A percentile compares a stretch with the other conserved stretches of the same genome.
Conservation (phyloP, 2,797 vertebrate species). For the Eremophila alpestris region DNA sequence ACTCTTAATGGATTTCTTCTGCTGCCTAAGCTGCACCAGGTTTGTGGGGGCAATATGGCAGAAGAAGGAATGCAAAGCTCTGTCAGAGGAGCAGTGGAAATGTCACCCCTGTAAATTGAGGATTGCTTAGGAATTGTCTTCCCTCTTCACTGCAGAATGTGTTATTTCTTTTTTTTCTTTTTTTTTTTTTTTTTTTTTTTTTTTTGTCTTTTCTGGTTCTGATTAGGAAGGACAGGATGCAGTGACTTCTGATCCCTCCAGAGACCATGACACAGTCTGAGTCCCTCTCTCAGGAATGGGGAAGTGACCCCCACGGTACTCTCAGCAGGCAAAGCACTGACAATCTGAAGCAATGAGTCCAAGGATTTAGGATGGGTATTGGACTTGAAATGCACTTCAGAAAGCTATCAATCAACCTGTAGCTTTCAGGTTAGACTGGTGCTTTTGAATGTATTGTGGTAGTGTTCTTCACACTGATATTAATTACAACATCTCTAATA, state of each 20-base stretch:
- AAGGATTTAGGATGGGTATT: not conserved
- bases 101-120: not conserved
- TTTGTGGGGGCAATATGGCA: not conserved
- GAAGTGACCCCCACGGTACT: not conserved
- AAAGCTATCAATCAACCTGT: not conserved
- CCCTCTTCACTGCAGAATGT: not conserved
- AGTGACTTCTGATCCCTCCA: not conserved
- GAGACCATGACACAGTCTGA: accelerated
- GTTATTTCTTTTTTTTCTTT: not conserved
- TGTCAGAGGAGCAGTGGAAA: not conserved
- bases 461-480: not conserved
- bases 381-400: not conserved
- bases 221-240: not conserved
- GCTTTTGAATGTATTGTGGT: not conserved
- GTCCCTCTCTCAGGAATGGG: not conserved
- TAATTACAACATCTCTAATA: not conserved
- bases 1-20: not conserved
- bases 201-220: not conserved
- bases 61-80: not conserved
- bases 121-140: not conserved
- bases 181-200: not conserved
- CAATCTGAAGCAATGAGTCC: not conserved
- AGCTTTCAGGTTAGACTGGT: not conserved
- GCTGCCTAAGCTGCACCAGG: not conserved
- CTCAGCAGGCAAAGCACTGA: not conserved